Base-by-base conservation (phyloP, 2,797 vertebrate species). In the Aldrovandia affinis region DNA sequence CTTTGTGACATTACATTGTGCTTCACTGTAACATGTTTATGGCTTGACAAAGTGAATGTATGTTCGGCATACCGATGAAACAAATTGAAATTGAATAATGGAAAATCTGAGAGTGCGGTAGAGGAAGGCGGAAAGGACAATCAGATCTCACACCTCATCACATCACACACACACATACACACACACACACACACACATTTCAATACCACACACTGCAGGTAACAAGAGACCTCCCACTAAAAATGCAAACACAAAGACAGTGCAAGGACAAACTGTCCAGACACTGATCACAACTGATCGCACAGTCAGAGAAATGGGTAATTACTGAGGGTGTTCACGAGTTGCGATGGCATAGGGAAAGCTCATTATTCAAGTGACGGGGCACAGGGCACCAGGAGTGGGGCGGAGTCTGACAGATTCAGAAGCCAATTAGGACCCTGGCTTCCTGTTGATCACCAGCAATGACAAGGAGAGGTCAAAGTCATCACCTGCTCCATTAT, bases 401-500 rank as follows among this genome's bases (percentile, higher is more conserved):
- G 68, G 68, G 68, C 20, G 68, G 68, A 73, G 68, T 73, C 68
- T 73, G 68, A 73, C 36, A 42, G 36, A 42, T 73, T 73, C 36
- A 42, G 36, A 73, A 73, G 68, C 68, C 68, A 73, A 73, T 73
- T 73, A 73, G 36, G 36, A 73, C 36, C 68, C 18, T 18, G 68
- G 68, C 20, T 73, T 73, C 68, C 68, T 73, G 33, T 39, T 42
- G 36, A 73, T 73, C 68, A 73, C 68, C 36, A 73, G 68, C 14
- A 73, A 73, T 73, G 68, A 42, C 33, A 73, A 73, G 68, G 68
- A 73, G 68, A 73, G 68, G 68, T 73, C 33, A 73, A 73, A 42
- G 68, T 73, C 68, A 73, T 5, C 68, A 73, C 68, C 30, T 28
- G 33, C 36, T 39, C 28, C 28, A n/a, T 28, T 65, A 28, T 33